Conservation (phyloP, 2,888 invertebrate species). For the Atethmia centrago region DNA sequence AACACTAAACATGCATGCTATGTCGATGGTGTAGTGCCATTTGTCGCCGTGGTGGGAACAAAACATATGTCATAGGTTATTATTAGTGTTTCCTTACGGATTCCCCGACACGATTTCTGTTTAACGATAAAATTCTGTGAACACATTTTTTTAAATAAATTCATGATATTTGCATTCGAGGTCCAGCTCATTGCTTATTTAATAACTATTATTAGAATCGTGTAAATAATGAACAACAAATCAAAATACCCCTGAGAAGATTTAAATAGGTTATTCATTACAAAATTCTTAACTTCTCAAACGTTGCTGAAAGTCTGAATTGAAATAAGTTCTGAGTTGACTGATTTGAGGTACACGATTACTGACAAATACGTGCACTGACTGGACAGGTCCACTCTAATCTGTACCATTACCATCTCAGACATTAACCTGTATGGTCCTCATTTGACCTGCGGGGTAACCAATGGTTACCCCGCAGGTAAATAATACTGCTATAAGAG, state of each 20-base stretch:
- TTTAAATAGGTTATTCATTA: conserved; percentile 10
- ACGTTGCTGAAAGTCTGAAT: background rate
- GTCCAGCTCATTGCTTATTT: background rate
- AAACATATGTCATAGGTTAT: conserved; percentile 25
- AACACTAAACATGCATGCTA: background rate
- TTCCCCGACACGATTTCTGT: background rate
- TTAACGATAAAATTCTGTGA: background rate
- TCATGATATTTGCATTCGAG: background rate
- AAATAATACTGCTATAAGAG: no score
- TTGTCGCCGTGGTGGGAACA: conserved; percentile 11
- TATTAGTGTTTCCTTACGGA: conserved; percentile 30
- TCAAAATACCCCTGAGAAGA: no score
- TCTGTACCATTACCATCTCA: no score
- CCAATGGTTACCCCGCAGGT: no score
- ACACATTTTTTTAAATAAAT: background rate
- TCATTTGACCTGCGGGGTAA: no score
- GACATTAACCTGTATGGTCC: no score
- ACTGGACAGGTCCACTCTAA: no score
- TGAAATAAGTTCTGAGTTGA: no score
- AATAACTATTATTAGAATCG: background rate
- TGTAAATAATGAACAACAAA: background rate
- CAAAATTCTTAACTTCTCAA: background rate
- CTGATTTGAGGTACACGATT: no score
- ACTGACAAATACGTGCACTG: no score
- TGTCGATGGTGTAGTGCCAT: background rate